A percentile compares a stretch with the other conserved stretches of the same genome.
phyloP scores from a whole-genome alignment of 37 sponge, comb jelly and placozoan genomes.

The Diacarnus erythraeanus region DNA sequence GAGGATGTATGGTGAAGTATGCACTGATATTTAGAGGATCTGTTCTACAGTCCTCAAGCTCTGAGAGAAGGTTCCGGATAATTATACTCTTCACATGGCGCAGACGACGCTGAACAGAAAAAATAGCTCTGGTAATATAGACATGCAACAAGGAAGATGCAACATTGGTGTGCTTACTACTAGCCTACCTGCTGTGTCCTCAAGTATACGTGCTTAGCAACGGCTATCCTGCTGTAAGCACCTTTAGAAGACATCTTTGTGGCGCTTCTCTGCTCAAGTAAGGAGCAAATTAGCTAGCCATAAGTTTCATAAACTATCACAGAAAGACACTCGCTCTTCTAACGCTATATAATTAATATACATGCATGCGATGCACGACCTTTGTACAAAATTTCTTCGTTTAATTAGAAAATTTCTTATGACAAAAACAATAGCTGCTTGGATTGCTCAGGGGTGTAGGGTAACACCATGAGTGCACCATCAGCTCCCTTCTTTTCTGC shows the following conservation, averaged over 20 bases:
- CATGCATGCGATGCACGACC: neutral
- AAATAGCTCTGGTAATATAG: neutral
- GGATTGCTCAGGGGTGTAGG: slow-evolving; percentile 40
- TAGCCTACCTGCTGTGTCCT: slow-evolving; percentile 64
- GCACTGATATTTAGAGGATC: slow-evolving; percentile 13
- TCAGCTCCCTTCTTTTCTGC: slow-evolving; percentile 4
- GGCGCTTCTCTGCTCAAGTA: no score
- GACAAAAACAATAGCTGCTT: slow-evolving; percentile 4
- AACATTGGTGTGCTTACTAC: slow-evolving; percentile 8
- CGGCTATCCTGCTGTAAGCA: neutral
- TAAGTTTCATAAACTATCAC: no score
- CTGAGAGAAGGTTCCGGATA: slow-evolving; percentile 26
- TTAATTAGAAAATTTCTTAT: slow-evolving; percentile 7
- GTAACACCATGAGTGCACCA: neutral
- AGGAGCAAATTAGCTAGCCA: no score
- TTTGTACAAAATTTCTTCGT: neutral
- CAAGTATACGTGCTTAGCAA: slow-evolving; percentile 48
- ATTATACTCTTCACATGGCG: slow-evolving; percentile 51
- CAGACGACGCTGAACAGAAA: slow-evolving; percentile 37
- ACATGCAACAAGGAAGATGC: neutral
- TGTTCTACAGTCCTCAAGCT: no score
- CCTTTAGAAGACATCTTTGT: slow-evolving; percentile 11
- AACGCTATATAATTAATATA: no score
- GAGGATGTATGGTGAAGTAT: slow-evolving; percentile 41
- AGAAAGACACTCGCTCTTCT: no score